Conservation (phyloP, 2,113 vertebrate species). For the Montifringilla adamsi region DNA sequence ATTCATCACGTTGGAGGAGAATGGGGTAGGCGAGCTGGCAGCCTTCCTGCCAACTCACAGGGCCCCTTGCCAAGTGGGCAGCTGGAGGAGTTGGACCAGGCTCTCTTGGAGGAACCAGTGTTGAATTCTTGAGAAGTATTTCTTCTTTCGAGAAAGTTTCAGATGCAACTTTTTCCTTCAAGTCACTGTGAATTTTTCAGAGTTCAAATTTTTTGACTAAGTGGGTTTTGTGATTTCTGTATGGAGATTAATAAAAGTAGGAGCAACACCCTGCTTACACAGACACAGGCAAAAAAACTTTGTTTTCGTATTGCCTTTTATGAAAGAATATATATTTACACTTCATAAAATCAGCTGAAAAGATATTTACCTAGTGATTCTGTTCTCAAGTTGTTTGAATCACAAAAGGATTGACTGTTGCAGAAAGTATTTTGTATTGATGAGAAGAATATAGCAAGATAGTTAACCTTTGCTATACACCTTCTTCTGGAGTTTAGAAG, state of each 20-base stretch:
- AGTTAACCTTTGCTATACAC: neutral
- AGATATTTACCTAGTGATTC: neutral
- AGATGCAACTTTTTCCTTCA: neutral
- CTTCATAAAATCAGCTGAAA: neutral
- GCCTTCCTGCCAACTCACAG: neutral
- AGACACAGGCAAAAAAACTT: neutral
- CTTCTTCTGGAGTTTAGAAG: neutral
- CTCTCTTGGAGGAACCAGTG: neutral
- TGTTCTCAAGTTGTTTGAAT: neutral
- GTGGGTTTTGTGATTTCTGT: neutral
- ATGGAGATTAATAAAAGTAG: neutral
- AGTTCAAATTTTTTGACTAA: neutral
- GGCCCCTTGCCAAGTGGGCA: constrained; percentile 35
- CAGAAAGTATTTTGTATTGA: neutral
- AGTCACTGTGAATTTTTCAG: neutral
- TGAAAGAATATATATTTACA: neutral
- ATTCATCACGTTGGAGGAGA: constrained; percentile 16
- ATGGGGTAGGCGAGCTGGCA: constrained; percentile 26
- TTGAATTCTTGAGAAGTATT: constrained; percentile 2
- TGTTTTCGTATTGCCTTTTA: neutral
- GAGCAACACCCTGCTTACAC: neutral
- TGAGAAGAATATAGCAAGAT: neutral
- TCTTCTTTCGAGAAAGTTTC: neutral
- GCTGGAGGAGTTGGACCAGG: constrained; percentile 32
- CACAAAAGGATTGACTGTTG: neutral